Evolutionary conservation across 2,113 vertebrate genomes (phyloP).

Genomic region (Rhea americana): DNA sequence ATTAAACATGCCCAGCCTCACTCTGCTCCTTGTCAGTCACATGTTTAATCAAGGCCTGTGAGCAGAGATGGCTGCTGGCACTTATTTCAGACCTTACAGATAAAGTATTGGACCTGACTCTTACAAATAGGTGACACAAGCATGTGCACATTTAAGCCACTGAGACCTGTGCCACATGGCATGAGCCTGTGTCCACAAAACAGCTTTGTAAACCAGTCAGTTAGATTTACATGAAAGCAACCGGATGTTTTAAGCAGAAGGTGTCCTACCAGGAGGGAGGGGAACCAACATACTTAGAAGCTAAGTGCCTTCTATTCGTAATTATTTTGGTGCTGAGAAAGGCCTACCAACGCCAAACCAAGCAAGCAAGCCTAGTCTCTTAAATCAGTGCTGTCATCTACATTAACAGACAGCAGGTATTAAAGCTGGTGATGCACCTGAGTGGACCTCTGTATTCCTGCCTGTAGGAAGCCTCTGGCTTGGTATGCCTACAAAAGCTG

Average conservation of each 20-base stretch:
- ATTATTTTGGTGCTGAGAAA: neutral
- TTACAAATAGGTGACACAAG: neutral
- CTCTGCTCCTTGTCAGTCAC: slow-evolving; percentile 19
- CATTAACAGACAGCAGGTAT: neutral
- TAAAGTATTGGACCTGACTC: neutral
- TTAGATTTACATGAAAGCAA: neutral
- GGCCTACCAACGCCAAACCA: neutral
- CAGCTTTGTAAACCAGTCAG: neutral
- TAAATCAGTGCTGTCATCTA: neutral
- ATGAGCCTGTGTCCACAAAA: neutral
- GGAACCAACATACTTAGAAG: neutral
- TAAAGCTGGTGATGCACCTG: neutral
- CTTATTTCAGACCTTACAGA: rapidly evolving
- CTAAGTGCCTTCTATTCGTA: neutral
- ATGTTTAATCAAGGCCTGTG: rapidly evolving
- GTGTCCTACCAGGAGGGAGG: neutral
- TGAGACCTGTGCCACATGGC: too few relatives aligned
- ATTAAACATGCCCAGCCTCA: slow-evolving; percentile 5
- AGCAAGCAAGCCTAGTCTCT: neutral
- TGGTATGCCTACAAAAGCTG: neutral
- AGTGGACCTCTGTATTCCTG: neutral
- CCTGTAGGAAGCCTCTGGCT: neutral
- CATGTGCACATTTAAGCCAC: too few relatives aligned
- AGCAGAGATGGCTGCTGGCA: neutral
- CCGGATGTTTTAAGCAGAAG: neutral